Evolutionary conservation across 2,113 vertebrate genomes (phyloP).

Genomic region (Platanista minor): DNA sequence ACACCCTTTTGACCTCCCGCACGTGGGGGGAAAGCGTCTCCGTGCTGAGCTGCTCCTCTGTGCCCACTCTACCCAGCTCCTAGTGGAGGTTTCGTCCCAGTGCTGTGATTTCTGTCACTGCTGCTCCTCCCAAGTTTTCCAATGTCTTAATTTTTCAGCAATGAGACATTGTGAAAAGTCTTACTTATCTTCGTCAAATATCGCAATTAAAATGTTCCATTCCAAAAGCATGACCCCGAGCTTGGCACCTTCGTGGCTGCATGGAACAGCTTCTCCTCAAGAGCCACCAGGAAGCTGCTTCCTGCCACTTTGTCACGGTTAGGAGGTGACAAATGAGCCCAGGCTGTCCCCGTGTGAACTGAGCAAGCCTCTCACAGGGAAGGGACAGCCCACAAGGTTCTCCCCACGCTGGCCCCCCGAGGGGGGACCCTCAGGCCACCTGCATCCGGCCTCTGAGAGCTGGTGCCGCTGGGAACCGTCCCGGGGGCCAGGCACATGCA

Average conservation of each 20-base stretch:
- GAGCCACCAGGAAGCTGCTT: not conserved
- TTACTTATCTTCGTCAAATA: constrained; percentile 45
- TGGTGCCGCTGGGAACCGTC: rapidly evolving
- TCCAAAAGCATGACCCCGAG: not conserved
- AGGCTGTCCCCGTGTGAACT: not conserved
- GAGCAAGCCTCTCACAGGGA: not conserved
- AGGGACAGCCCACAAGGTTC: rapidly evolving
- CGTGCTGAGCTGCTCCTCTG: not conserved
- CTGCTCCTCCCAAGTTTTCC: not conserved
- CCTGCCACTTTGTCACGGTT: not conserved
- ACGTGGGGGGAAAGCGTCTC: rapidly evolving
- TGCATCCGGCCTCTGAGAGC: rapidly evolving
- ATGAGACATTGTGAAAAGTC: not conserved
- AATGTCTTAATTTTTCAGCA: not conserved
- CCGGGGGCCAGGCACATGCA: rapidly evolving
- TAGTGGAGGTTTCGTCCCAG: rapidly evolving
- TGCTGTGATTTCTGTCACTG: not conserved
- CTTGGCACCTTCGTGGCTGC: not conserved
- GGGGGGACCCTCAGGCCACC: too few species aligned
- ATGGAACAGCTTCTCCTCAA: not conserved
- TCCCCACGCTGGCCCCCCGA: not conserved
- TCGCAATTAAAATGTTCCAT: constrained; percentile 49
- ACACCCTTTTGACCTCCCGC: not conserved
- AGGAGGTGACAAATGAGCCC: not conserved
- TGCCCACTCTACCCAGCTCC: rapidly evolving